Base-by-base conservation (phyloP, 53 echinoderm and acorn worm species). In the Echinometra lucunter region DNA sequence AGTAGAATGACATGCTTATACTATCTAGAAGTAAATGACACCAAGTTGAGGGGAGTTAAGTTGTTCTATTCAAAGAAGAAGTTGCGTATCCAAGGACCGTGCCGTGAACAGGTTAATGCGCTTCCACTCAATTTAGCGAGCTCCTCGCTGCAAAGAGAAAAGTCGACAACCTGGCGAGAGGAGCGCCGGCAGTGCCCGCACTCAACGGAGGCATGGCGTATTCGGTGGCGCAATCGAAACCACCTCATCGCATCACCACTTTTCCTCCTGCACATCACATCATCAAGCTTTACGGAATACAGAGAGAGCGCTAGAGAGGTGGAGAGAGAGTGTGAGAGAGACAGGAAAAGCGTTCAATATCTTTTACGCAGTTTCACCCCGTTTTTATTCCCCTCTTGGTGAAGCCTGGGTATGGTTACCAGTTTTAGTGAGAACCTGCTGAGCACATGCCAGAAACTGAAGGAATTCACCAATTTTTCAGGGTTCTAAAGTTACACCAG, bases 201-300 rank as follows among this genome's bases (percentile, higher is more conserved):
- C 90, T 90, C 60, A 11, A 90, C 90, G 60, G 90, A 57, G 90
- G 40, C 58, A 37, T 25, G 90, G 58, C 90, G 66, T 57, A 60
- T 90, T 90, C n/a, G 90, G 90, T 90, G 90, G 60, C 90, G 90
- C 90, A 90, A 90, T 60, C 38, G 90, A 90, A 90, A 40, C 58
- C 90, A n/a, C 40, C 37, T 63, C 90, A 60, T 90, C 63, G 42
- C 58, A 90, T 63, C 63, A 38, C 90, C 40, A 40, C 57, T 90
- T 63, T 90, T 66, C 90, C 34, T 38, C 40, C 58, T 23, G 63
- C 63, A 63, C 63, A 0, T 56, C 56, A 13, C 13, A 7, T 1
- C 17, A 6, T 32, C 21, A 40, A 35, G 56, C 40, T 37, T 19
- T 19, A 90, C 63, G 25, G 19, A 6, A 35, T 37, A 58, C 10